phyloP scores from a whole-genome alignment of 2,113 vertebrate genomes.

The Scomber japonicus region DNA sequence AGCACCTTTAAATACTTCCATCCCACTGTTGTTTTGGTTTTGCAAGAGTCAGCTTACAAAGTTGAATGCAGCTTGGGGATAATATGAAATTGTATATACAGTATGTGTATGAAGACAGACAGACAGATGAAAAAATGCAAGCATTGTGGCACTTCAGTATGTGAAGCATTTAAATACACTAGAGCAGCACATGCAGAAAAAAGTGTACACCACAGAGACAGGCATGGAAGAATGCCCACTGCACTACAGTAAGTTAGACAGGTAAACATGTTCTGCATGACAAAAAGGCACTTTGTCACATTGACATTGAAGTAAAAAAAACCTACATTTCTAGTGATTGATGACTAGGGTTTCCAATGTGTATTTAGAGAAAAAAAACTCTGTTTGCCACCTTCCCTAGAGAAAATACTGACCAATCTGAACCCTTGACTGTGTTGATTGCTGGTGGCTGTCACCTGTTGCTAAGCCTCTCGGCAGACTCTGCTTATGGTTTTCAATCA shows the following conservation, averaged over 20 bases:
- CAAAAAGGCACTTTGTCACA: constrained; percentile 37
- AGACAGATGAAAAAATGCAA: constrained; percentile 1
- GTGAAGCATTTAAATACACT: constrained; percentile 12
- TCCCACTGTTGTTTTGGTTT: constrained; percentile 6
- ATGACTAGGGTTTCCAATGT: constrained; percentile 24
- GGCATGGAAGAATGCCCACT: background rate
- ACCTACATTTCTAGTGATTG: constrained; percentile 23
- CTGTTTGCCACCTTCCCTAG: constrained; percentile 9
- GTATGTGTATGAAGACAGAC: background rate
- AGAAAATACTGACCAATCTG: constrained; percentile 67
- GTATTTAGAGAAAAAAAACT: constrained; percentile 28
- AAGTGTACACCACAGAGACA: background rate
- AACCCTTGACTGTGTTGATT: constrained; percentile 51
- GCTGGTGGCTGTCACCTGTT: constrained; percentile 78
- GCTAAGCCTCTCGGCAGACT: constrained; percentile 77
- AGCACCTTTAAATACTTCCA: constrained; percentile 12
- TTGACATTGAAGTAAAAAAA: constrained; percentile 20
- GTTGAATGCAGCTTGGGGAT: background rate
- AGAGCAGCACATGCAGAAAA: constrained; percentile 6
- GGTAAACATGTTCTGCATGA: constrained; percentile 34
- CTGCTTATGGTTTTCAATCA: constrained; percentile 42
- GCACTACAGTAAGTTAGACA: constrained; percentile 11
- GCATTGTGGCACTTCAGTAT: background rate
- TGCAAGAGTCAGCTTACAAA: constrained; percentile 3
- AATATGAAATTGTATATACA: background rate